Base-by-base conservation (phyloP, 2,888 invertebrate genomes). In the Cremastinae sp. region DNA sequence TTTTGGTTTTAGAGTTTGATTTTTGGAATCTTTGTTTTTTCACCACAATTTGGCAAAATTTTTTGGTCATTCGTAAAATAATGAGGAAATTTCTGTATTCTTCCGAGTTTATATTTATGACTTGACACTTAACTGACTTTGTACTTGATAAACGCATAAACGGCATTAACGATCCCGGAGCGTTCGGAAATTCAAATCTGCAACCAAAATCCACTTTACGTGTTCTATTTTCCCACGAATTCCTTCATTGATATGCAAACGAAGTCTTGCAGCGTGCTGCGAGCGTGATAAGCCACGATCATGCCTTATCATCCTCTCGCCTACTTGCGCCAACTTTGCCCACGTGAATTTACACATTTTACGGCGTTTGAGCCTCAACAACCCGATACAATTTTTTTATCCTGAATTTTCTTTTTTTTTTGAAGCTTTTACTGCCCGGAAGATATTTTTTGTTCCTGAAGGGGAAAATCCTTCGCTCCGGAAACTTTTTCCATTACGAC, bases 191-290 rank as follows among this genome's bases (percentile, higher is more conserved):
- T 35, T 37, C 10, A 53, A 43, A 9, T 35, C 8, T 59, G 58
- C 66, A 47, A 41, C 28, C 39, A 20, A 59, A 47, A 59, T 51
- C 41, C 43, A 53, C 45, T 49, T 37, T 35, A 20, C 37, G 12
- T 28, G 45, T n/a, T 65, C 71, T 61, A 35, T 59, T 59, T 59
- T 61, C 55, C 41, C 47, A 53, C 9, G 35, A 61, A 66, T 75
- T 66, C 55, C 61, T 71, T 65, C 70, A 66, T 66, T 71, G 61
- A 71, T 75, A 71, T 75, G 71, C 75, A 75, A 74, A 71, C 65
- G 39, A 55, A 75, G 61, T 65, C 65, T 45, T 43, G 39, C 47
- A 39, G 35, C 43, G 28, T 47, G 68, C 47, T 61, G 18, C 64
- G 41, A 37, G 49, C 41, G 47, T 55, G 75, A 75, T 75, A 75